Base-by-base conservation (phyloP, 2,888 invertebrate species). In the Litoditis marina region DNA sequence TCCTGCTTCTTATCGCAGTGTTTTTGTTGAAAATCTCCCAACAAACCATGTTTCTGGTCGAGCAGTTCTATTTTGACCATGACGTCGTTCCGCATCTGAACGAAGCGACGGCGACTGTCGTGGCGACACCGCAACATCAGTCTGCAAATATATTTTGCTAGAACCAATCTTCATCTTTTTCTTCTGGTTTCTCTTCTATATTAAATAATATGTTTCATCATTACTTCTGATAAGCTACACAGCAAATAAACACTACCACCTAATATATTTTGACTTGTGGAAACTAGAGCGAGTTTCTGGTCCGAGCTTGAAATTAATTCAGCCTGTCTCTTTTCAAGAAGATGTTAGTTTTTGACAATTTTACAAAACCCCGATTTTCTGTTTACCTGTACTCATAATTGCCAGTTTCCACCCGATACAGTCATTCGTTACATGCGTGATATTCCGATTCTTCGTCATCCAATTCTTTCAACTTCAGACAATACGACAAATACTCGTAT, bases 391-490 rank as follows among this genome's bases (percentile, higher is more conserved):
- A 99, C 84, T 99, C 98, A 85, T 98, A 99, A 84, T 99, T 99
- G 49, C 98, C 98, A 0, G 96, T 96, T 85, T 98, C 98, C 0
- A 99, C 93, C 46, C 98, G 88, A 83, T 98, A 98, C 39, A 98
- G 85, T 0, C 95, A 94, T 83, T 99, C 98, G 82, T 95, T 94
- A 16, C 96, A 56, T 0, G 68, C 63, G 39, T 68, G 66, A 31
- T 71, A 69, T 44, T 75, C 75, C n/a, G 60, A 51, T 61, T 83
- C 83, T 83, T 99, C 98, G 82, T 99, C 98, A 78, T 99, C 98
- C 92, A 99, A 91, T 85, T 99, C 98, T 84, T 99, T 99, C 0
- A 98, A 94, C 86, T 98, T 99, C 61, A 99, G 86, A 82, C 98
- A 99, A 84, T 98, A 99, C 0, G 96, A 96, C 75, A 99, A 86